Evolutionary conservation across 2,113 vertebrate genomes (phyloP).

Genomic region (Esox niger): DNA sequence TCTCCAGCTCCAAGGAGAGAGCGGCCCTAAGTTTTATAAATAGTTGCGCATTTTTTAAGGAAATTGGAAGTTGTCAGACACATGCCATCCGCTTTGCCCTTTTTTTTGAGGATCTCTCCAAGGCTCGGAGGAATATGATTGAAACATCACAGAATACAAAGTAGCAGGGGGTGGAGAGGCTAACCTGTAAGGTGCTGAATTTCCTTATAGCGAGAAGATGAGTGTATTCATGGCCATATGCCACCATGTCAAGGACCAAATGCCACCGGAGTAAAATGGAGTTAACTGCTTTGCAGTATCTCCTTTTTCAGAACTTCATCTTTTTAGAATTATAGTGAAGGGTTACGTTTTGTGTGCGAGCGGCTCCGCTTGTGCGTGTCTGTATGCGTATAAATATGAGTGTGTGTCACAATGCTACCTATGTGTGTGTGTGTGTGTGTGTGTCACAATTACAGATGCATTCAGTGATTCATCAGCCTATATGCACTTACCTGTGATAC

Average conservation of each 20-base stretch:
- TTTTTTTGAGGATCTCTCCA: constrained; percentile 41
- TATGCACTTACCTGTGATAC: neutral
- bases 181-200: constrained; percentile 25
- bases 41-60: constrained; percentile 64
- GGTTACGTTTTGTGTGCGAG: too few species aligned
- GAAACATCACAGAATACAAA: constrained; percentile 58
- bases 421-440: too few species aligned
- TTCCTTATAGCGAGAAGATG: constrained; percentile 21
- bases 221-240: constrained; percentile 28
- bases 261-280: constrained; percentile 10
- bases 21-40: constrained; percentile 75
- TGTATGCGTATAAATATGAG: too few species aligned
- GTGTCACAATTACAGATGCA: neutral
- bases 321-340: too few species aligned
- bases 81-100: constrained; percentile 59
- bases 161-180: constrained; percentile 46
- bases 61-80: constrained; percentile 73
- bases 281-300: constrained; percentile 29
- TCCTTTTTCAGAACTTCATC: constrained; percentile 9
- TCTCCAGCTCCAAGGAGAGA: constrained; percentile 77
- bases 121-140: constrained; percentile 52
- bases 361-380: too few species aligned
- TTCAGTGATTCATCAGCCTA: neutral
- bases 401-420: too few species aligned
- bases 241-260: constrained; percentile 20